Base-by-base conservation (phyloP, 2,888 invertebrate species). In the Zygogramma bicolorata region DNA sequence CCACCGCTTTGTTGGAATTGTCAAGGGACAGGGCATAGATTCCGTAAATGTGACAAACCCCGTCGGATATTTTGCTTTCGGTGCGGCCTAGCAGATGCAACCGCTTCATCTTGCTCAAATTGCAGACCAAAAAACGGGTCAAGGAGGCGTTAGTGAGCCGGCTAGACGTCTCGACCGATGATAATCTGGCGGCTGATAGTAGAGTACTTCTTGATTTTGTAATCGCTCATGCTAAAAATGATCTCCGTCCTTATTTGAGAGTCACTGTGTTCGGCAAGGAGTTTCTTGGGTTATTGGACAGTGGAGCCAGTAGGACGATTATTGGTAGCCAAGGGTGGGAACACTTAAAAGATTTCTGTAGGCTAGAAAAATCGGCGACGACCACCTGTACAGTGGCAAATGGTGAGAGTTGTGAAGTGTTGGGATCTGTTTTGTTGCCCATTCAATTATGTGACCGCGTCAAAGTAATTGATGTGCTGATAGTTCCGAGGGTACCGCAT, bases 261-360 rank as follows among this genome's bases (percentile, higher is more conserved):
- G 65, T 76, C 0, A 63, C 40, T 15, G 67, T 76, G 22, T 76
- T 68, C 38, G 70, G 68, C 0, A 59, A 34, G 13, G n/a, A 67
- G 2, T 68, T 70, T 49, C 53, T 74, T 4, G 73, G 68, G 15
- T 46, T 77, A 10, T 65, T 72, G 13, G 74, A 74, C 58, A 70
- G 70, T 29, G 75, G 74, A 6, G 70, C 72, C 13, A 63, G 71
- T 4, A 62, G 70, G 10, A 75, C 73, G 0, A 31, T 75, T 4
- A 20, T 70, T 40, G 75, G 75, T n/a, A 38, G 49, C 6, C 15
- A 49, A 15, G 68, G 71, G 7, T 74, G 67, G 67, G 20, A 59
- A 15, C 25, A 59, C 10, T 8, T 67, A 20, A 10, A 40, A 10
- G 13, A 25, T 10, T 15, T 42, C 27, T 68, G 20, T 15, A n/a